phyloP scores from a whole-genome alignment of 2,888 invertebrate genomes.

The Xylophagus ater region DNA sequence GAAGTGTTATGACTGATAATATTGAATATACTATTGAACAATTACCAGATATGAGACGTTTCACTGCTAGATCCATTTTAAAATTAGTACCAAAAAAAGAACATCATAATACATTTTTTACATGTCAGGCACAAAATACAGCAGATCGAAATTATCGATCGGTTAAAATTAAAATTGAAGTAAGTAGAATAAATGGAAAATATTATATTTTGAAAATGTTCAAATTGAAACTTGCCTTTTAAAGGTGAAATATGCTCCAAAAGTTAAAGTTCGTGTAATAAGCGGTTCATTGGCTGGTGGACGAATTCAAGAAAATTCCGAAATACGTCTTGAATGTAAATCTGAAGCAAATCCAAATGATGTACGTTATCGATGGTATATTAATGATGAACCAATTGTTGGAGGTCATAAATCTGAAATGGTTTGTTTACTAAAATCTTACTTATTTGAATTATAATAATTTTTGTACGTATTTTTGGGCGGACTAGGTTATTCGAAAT shows the following conservation, averaged over 20 bases:
- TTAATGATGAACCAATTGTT: slow-evolving; percentile 69
- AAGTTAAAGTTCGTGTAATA: slow-evolving; percentile 63
- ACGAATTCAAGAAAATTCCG: slow-evolving; percentile 66
- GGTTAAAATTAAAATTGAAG: slow-evolving; percentile 70
- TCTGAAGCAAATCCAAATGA: slow-evolving; percentile 84
- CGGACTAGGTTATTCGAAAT: slow-evolving; percentile 65
- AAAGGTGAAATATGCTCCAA: slow-evolving; percentile 89
- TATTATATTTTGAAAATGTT: not conserved
- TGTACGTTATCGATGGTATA: slow-evolving; percentile 75
- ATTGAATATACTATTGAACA: slow-evolving; percentile 66
- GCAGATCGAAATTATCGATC: slow-evolving; percentile 77
- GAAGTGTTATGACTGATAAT: slow-evolving; percentile 70
- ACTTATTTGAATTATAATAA: too few relatives aligned
- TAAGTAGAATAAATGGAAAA: slow-evolving; percentile 32
- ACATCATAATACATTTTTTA: slow-evolving; percentile 83
- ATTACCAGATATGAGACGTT: slow-evolving; percentile 67
- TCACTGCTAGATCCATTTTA: slow-evolving; percentile 73
- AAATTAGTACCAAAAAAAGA: slow-evolving; percentile 74
- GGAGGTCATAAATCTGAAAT: slow-evolving; percentile 73
- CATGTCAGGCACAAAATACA: slow-evolving; percentile 85
- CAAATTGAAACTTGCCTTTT: too few relatives aligned
- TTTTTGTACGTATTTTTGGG: too few relatives aligned
- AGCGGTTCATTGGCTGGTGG: slow-evolving; percentile 47
- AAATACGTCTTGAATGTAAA: slow-evolving; percentile 69
- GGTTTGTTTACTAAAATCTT: slow-evolving; percentile 40